These are phyloP conservation scores for Popillia japonica DNA, from an alignment of 1,140 invertebrate species.

Conservation along the genomic window DNA sequence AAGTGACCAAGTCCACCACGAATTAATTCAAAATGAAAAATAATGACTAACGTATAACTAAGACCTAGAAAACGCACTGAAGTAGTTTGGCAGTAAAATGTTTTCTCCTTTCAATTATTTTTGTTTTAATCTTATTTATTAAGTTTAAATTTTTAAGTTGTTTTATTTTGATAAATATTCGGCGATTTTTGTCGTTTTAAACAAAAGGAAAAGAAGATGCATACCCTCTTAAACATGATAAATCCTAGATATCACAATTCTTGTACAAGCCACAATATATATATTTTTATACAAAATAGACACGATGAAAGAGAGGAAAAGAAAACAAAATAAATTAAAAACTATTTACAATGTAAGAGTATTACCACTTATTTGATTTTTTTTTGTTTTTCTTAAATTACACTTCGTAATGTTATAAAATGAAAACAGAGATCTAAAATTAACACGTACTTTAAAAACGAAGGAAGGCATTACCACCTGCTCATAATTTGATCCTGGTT, in stretches of 20 bases:
- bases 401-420: neutral
- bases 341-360: neutral
- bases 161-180: constrained; percentile 41
- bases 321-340: constrained; percentile 4
- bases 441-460: neutral
- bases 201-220: neutral
- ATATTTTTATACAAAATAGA: constrained; percentile 16
- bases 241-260: constrained; percentile 51
- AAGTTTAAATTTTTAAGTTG: neutral
- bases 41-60: neutral
- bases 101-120: neutral
- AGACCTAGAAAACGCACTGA: constrained; percentile 25
- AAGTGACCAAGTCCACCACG: neutral
- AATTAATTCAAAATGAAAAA: neutral
- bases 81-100: constrained; percentile 37
- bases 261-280: constrained; percentile 41
- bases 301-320: neutral
- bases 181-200: constrained; percentile 41
- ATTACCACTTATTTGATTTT: constrained; percentile 13
- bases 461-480: too few relatives aligned
- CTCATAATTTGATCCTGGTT: too few relatives aligned
- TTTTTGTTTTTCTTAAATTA: constrained; percentile 20
- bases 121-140: neutral
- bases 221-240: constrained; percentile 40
- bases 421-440: constrained; percentile 12